Evolutionary conservation across 2,888 invertebrate genomes (phyloP), one percentile per base, ranked within the genome.

Genomic region (Ptilodon capucinus): DNA sequence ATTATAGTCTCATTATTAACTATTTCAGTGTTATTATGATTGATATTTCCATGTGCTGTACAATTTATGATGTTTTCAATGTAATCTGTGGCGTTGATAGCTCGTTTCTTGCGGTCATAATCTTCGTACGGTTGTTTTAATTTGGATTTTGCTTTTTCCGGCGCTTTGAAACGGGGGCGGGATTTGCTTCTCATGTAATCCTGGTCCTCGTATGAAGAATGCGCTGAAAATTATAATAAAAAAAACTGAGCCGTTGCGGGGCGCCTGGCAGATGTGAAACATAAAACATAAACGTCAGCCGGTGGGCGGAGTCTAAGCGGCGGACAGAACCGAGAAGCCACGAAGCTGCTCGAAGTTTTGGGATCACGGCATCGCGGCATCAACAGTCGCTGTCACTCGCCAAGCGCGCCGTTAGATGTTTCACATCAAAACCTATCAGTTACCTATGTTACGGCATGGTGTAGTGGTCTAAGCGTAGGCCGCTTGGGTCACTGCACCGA

Each of bases 91-190:
- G 64, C 42, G 16, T 83, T 84, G 0, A 68, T 17, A 0, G 74
- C 66, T 17, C 87, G 61, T 45, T 79, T 85, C 11, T 51, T 69
- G 42, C 84, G 66, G 0, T 77, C 63, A 2, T 61, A 72, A 1
- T 66, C 63, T 2, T 67, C 50, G 16, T 44, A 52, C 0, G 23
- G 21, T 2, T 54, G 54, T 48, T 68, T 70, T 18, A 40, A 42
- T 18, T 58, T 62, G 1, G 14, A 34, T 0, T 45, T 44, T 2
- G 38, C 42, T 53, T 71, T 70, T 0, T 59, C 51, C 0, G 40
- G 38, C 11, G 60, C 48, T 46, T 59, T 65, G 6, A 44, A 53
- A 0, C 65, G 51, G 3, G 13, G 23, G 13, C 35, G 5, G 14
- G 32, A 14, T 14, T 32, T 32, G 32, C 7, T 54, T 41, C 48